Conservation (phyloP, 2,888 invertebrate species). For the Myopa tessellatipennis region DNA sequence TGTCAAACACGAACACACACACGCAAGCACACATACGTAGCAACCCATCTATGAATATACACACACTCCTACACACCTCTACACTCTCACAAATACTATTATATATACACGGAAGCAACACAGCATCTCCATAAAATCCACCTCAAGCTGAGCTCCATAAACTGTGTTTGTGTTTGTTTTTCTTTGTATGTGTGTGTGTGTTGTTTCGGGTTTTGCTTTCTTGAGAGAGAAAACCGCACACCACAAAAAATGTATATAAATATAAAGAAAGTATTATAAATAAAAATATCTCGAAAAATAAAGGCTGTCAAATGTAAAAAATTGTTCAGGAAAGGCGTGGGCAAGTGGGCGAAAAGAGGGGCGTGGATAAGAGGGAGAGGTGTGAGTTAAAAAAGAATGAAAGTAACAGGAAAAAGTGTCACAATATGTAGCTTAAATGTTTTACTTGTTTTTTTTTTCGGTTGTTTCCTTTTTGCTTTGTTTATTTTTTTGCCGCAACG, state of each 20-base stretch:
- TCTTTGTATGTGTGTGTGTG: no score
- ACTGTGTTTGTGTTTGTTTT: no score
- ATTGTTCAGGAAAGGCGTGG: background rate
- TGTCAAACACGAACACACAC: constrained; percentile 13
- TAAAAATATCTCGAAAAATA: no score
- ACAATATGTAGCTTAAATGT: background rate
- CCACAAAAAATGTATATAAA: no score
- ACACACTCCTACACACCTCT: background rate
- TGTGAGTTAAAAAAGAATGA: no score
- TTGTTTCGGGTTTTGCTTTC: no score
- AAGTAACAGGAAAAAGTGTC: no score
- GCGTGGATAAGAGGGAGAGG: background rate
- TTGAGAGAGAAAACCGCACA: no score
- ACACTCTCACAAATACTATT: no score
- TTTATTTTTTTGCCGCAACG: background rate
- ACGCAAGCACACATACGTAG: background rate
- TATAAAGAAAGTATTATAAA: no score
- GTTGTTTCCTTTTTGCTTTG: no score
- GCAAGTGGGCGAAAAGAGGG: background rate
- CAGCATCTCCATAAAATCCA: constrained; percentile 16
- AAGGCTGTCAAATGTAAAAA: no score
- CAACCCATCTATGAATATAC: background rate
- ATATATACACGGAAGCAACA: constrained; percentile 1
- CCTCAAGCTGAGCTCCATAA: background rate
- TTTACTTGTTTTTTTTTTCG: background rate